These are phyloP conservation scores for Pantherophis alleghaniensis DNA, from an alignment of 2,797 vertebrate genomes.

Conservation along the genomic window DNA sequence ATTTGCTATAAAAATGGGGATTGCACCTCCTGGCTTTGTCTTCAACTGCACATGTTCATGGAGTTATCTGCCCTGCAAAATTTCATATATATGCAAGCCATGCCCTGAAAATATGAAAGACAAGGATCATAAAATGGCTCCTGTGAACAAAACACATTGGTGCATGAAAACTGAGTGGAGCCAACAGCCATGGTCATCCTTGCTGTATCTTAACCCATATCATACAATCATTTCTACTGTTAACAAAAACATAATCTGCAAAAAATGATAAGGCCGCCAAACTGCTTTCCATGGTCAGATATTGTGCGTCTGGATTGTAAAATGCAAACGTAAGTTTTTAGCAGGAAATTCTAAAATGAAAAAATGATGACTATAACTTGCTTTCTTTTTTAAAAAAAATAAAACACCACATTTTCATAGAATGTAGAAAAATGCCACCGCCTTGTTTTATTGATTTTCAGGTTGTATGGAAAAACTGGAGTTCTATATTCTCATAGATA, in stretches of 20 bases:
- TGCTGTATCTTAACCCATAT: neutral
- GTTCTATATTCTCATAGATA: neutral
- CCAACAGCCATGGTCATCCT: neutral
- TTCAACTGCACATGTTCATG: neutral
- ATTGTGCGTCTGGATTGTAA: neutral
- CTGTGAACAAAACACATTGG: neutral
- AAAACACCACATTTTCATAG: neutral
- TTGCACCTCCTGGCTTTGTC: neutral
- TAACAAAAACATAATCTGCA: neutral
- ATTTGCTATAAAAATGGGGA: neutral
- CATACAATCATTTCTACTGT: neutral
- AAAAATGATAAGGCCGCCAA: neutral
- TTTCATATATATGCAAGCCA: neutral
- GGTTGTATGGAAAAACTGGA: neutral
- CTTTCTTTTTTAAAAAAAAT: neutral
- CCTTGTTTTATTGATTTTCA: constrained; percentile 20
- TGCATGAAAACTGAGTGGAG: too few species aligned
- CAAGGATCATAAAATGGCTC: neutral
- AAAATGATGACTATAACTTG: neutral
- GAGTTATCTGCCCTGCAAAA: neutral
- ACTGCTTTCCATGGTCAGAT: constrained; percentile 1
- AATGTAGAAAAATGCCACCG: constrained; percentile 25
- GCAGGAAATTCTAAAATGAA: neutral
- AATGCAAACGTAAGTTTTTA: constrained; percentile 15
- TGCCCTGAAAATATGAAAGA: neutral